Evolutionary conservation across 2,888 invertebrate species (phyloP).

Genomic region (Lapara coniferarum): DNA sequence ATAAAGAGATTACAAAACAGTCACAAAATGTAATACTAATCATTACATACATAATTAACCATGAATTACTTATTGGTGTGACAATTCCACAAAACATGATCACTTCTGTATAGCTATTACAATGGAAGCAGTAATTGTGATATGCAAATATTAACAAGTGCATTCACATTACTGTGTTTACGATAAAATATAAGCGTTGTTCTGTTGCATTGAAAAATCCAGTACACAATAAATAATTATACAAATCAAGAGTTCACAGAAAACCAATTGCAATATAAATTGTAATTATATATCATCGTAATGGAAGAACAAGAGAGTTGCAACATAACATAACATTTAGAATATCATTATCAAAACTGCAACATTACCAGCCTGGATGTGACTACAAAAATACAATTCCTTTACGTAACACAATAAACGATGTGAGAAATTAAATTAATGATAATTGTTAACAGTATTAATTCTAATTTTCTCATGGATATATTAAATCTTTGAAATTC

Average conservation of each 20-base stretch:
- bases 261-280: neutral
- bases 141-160: slow-evolving; percentile 60
- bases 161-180: slow-evolving; percentile 48
- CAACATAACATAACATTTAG: slow-evolving; percentile 5
- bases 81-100: slow-evolving; percentile 31
- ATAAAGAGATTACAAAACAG: slow-evolving; percentile 73
- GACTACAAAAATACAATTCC: slow-evolving; percentile 6
- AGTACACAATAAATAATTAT: slow-evolving; percentile 28
- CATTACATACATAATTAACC: slow-evolving; percentile 21
- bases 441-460: slow-evolving; percentile 55
- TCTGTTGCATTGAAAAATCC: slow-evolving; percentile 41
- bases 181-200: slow-evolving; percentile 33
- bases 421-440: slow-evolving; percentile 29
- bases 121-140: slow-evolving; percentile 48
- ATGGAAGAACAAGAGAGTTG: slow-evolving; percentile 17
- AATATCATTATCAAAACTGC: neutral
- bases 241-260: neutral
- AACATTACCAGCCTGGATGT: neutral
- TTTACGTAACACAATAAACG: slow-evolving; percentile 4
- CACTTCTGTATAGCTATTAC: slow-evolving; percentile 27
- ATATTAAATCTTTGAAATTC: slow-evolving; percentile 52
- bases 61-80: slow-evolving; percentile 22
- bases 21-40: slow-evolving; percentile 61
- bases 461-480: slow-evolving; percentile 40
- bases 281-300: slow-evolving; percentile 5